Percentiles rank a stretch among this genome's conserved stretches.
These are phyloP conservation scores for Drosophila rufa DNA, from an alignment of 1,140 invertebrate species.

Conservation along the genomic window DNA sequence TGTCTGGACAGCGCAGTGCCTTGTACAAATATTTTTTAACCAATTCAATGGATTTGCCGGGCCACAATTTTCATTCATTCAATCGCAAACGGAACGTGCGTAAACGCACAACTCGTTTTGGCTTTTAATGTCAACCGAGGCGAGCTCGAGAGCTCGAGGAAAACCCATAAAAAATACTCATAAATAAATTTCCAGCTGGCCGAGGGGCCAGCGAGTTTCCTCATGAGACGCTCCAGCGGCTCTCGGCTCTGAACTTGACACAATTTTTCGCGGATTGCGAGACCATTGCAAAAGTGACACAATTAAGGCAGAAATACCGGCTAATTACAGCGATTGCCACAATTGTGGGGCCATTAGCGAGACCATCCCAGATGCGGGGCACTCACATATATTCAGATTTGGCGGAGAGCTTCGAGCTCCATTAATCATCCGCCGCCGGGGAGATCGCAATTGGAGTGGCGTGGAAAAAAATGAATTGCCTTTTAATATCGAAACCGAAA, in stretches of 20 bases:
- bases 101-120: slow-evolving; percentile 80
- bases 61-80: slow-evolving; percentile 45
- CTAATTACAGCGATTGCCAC: slow-evolving; percentile 63
- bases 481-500: slow-evolving; percentile 74
- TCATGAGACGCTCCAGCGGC: slow-evolving; percentile 21
- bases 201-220: slow-evolving; percentile 37
- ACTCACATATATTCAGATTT: slow-evolving; percentile 22
- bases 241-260: slow-evolving; percentile 66
- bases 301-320: slow-evolving; percentile 39
- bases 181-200: slow-evolving; percentile 33
- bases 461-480: slow-evolving; percentile 56
- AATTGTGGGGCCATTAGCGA: slow-evolving; percentile 51
- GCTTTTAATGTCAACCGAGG: slow-evolving; percentile 56
- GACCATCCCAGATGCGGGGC: slow-evolving; percentile 47
- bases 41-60: slow-evolving; percentile 11
- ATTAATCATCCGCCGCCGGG: slow-evolving; percentile 64
- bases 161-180: slow-evolving; percentile 27
- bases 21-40: not conserved
- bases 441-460: slow-evolving; percentile 38
- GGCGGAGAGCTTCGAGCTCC: slow-evolving; percentile 12
- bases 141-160: slow-evolving; percentile 16
- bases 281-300: slow-evolving; percentile 66
- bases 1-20: slow-evolving; percentile 30
- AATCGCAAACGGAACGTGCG: slow-evolving; percentile 66
- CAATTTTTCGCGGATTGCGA: slow-evolving; percentile 59